A percentile compares a stretch with the other conserved stretches of the same genome.
Evolutionary conservation across 2,113 vertebrate species (phyloP).

Genomic region (Morone saxatilis): DNA sequence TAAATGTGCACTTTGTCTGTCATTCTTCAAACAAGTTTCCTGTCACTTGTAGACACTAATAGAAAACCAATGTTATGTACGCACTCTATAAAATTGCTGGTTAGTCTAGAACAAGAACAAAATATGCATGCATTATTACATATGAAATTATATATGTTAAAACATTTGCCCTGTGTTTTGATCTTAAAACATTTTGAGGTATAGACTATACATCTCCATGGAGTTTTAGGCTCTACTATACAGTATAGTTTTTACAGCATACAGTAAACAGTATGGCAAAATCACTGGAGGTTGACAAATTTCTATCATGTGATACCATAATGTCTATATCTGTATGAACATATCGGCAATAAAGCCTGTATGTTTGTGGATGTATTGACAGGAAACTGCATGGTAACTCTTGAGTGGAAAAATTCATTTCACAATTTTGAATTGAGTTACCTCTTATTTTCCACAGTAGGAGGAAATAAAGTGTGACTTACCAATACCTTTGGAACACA

Average conservation of each 20-base stretch:
- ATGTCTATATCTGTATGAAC: neutral
- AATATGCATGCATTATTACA: neutral
- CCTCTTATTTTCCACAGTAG: neutral
- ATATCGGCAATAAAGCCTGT: neutral
- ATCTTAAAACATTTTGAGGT: neutral
- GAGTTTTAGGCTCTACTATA: no score
- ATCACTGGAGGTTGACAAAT: neutral
- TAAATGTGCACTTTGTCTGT: neutral
- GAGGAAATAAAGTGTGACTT: neutral
- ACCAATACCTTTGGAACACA: neutral
- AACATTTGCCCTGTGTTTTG: neutral
- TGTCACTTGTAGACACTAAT: neutral
- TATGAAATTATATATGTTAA: neutral
- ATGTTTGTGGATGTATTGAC: neutral
- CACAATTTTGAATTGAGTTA: no score
- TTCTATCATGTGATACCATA: neutral
- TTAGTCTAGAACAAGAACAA: neutral
- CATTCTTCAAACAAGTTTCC: neutral
- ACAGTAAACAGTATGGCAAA: neutral
- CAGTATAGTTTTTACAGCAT: neutral
- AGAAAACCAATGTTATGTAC: neutral
- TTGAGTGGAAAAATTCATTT: neutral
- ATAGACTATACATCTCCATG: no score
- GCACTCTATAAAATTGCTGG: no score
- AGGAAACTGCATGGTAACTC: neutral